Base-by-base conservation (phyloP, 2,888 invertebrate genomes). In the Omphaloscelis lunosa region DNA sequence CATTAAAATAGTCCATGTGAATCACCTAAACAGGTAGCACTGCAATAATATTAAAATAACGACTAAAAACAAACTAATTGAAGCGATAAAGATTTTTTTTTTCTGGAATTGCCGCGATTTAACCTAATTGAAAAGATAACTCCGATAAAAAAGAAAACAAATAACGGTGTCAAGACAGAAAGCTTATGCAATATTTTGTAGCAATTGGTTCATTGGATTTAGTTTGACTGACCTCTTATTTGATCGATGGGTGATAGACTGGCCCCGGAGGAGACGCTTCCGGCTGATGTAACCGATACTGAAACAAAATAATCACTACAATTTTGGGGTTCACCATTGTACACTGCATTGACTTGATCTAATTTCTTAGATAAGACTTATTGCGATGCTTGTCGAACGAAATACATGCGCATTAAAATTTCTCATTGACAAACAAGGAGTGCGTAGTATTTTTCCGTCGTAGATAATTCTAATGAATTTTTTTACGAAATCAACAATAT, bases 181-280 rank as follows among this genome's bases (percentile, higher is more conserved):
- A 62, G 68, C 68, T 75, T 79, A 80, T 75, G 72, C 53, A 81
- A 81, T 80, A 48, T 80, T 76, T 58, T 73, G 58, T 58, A 72
- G 70, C 27, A 53, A 59, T 84, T 71, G 51, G 12, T 48, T 61
- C 48, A 59, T 68, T 79, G 1, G 34, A 56, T 74, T 77, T 65
- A 63, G 45, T 61, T 34, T 63, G 51, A 61, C 77, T 87, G 87
- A 95, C 95, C 93, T 93, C 92, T 92, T 41, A 93, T 88, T 79
- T 93, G 94, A 79, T 96, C 96, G 75, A 95, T 92, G 4, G 96
- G 96, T 45, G 96, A 96, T 75, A 93, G 95, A 86, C 96, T 96
- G 8, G 94, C 85, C n/a, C 95, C 93, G 0, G 96, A 96, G 15
- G 96, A 96, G 15, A 91, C 91, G 82, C 96, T 96, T 23, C 95